phyloP scores from a whole-genome alignment of 2,888 invertebrate genomes.

The Geotrupes spiniger region DNA sequence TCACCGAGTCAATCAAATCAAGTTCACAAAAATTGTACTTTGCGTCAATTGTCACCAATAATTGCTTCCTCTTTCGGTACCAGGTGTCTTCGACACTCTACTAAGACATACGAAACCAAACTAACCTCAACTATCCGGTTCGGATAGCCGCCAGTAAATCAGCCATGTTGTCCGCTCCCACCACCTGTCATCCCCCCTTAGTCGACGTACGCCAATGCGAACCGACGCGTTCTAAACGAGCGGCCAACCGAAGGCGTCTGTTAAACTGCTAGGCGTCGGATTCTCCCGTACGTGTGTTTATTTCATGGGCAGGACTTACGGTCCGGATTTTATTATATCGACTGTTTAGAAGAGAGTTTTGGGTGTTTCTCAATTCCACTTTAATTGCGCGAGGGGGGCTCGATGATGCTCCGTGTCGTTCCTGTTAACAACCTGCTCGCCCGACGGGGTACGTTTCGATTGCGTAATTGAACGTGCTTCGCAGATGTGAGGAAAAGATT shows the following conservation, averaged over 20 bases:
- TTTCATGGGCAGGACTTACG: slow-evolving; percentile 46
- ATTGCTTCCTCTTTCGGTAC: slow-evolving; percentile 19
- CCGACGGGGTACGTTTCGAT: slow-evolving; percentile 1
- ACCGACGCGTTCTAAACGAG: slow-evolving; percentile 36
- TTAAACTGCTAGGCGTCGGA: slow-evolving; percentile 38
- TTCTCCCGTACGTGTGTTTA: slow-evolving; percentile 43
- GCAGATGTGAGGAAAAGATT: too few species aligned
- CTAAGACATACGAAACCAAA: slow-evolving; percentile 42
- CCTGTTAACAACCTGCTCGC: slow-evolving; percentile 3
- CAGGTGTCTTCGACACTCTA: slow-evolving; percentile 27
- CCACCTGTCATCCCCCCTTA: slow-evolving; percentile 27
- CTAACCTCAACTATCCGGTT: slow-evolving; percentile 39
- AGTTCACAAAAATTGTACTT: too few species aligned
- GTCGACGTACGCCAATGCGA: slow-evolving; percentile 37
- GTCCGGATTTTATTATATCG: slow-evolving; percentile 50
- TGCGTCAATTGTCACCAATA: too few species aligned
- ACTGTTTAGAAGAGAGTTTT: slow-evolving; percentile 50
- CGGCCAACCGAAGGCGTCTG: slow-evolving; percentile 39
- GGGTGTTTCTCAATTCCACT: slow-evolving; percentile 26
- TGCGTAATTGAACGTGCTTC: too few species aligned
- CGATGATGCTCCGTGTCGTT: slow-evolving; percentile 2
- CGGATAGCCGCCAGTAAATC: slow-evolving; percentile 44
- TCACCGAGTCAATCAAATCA: slow-evolving; percentile 1
- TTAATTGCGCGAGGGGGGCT: slow-evolving; percentile 6
- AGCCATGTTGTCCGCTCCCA: slow-evolving; percentile 50